phyloP scores from a whole-genome alignment of 2,888 invertebrate genomes.

The Tiphia femorata region DNA sequence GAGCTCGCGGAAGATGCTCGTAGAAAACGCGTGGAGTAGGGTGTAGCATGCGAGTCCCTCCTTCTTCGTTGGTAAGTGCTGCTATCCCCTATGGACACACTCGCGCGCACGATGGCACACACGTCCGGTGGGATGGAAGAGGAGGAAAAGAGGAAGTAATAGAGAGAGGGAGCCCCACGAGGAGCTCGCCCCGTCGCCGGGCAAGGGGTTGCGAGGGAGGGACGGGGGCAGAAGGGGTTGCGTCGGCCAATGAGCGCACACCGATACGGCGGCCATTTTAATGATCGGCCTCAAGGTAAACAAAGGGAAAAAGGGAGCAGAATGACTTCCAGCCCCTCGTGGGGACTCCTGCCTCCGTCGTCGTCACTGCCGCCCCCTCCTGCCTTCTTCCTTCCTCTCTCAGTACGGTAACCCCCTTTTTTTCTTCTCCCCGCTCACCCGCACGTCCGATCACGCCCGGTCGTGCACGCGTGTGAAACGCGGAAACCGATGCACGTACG shows the following conservation, averaged over 20 bases:
- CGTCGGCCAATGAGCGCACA: constrained; percentile 63
- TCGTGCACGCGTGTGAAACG: constrained; percentile 24
- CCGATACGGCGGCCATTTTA: constrained; percentile 68
- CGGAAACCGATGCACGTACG: constrained; percentile 50
- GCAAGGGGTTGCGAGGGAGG: constrained; percentile 18
- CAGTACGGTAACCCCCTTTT: constrained; percentile 54
- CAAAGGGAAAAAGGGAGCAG: constrained; percentile 61
- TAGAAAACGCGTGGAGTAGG: no score
- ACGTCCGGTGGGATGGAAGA: no score
- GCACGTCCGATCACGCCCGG: constrained; percentile 32
- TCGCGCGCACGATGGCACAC: no score
- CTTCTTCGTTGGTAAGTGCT: no score
- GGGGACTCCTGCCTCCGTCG: neutral
- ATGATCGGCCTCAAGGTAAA: constrained; percentile 68
- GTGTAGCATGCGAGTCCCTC: no score
- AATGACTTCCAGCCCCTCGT: constrained; percentile 62
- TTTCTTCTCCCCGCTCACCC: constrained; percentile 20
- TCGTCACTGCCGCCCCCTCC: constrained; percentile 15
- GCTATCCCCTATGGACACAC: no score
- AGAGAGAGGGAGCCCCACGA: no score
- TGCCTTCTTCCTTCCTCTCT: constrained; percentile 27
- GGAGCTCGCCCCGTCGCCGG: no score
- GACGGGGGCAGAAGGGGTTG: constrained; percentile 45
- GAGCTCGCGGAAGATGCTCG: no score
- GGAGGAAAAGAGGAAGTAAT: no score